Conservation (phyloP, 2,888 invertebrate genomes). For the Drosophila kambysellisi region DNA sequence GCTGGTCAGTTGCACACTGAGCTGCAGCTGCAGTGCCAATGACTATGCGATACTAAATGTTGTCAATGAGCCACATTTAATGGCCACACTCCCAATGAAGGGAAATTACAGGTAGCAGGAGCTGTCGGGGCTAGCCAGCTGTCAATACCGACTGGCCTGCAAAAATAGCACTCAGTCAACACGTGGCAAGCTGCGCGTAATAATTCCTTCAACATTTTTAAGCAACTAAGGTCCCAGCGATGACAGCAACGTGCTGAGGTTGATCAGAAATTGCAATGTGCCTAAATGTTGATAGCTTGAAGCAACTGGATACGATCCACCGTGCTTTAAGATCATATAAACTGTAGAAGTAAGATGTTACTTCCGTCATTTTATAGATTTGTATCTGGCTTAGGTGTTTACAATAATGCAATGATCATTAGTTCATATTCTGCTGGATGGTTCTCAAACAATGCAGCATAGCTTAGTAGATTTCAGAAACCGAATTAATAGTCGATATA, state of each 20-base stretch:
- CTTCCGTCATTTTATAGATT: constrained; percentile 54
- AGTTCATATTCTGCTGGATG: constrained; percentile 67
- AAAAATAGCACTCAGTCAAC: constrained; percentile 34
- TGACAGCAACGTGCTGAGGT: constrained; percentile 34
- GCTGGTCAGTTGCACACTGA: constrained; percentile 48
- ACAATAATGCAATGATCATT: constrained; percentile 73
- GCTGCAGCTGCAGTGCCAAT: constrained; percentile 15
- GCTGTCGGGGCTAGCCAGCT: constrained; percentile 40
- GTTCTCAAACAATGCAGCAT: constrained; percentile 44
- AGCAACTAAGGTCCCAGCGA: constrained; percentile 48
- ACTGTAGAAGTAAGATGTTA: background rate
- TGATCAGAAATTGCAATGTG: constrained; percentile 34
- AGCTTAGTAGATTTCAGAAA: background rate
- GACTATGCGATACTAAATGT: background rate
- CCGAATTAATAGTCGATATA: no score
- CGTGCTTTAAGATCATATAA: constrained; percentile 76
- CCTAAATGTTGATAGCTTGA: constrained; percentile 42
- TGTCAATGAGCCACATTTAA: constrained; percentile 4
- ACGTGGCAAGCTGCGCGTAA: constrained; percentile 41
- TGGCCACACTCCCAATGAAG: constrained; percentile 41
- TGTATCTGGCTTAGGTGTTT: constrained; percentile 73
- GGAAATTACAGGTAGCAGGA: constrained; percentile 43
- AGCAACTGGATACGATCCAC: constrained; percentile 77
- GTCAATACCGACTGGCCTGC: background rate
- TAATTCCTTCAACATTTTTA: constrained; percentile 37